A percentile compares a stretch with the other conserved stretches of the same genome.
Conservation (phyloP, 2,797 vertebrate species). For the Mus spretus region DNA sequence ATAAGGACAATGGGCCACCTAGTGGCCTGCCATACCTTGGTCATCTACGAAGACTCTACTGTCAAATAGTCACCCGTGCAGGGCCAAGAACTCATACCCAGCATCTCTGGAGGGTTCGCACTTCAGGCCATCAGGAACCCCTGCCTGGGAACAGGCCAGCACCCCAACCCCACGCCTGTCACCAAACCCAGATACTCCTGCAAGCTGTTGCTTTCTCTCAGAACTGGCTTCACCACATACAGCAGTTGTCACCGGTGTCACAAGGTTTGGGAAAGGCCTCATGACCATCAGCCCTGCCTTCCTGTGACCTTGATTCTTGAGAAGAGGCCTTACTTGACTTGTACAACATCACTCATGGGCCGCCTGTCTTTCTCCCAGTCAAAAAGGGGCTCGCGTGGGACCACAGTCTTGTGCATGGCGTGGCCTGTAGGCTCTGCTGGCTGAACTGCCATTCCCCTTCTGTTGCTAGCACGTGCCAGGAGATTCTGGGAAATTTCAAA, state of each 20-base stretch:
- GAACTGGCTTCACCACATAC: neutral
- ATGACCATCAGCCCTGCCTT: neutral
- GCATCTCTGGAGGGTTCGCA: neutral
- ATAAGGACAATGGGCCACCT: fast-evolving
- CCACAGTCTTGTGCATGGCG: too few relatives aligned
- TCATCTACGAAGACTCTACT: neutral
- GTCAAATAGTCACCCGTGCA: neutral
- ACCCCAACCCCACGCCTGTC: neutral
- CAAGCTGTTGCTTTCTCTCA: neutral
- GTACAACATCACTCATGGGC: too few relatives aligned
- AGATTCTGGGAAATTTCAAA: neutral
- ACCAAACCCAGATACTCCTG: neutral
- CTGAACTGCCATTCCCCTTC: neutral
- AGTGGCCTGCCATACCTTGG: fast-evolving
- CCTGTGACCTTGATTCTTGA: neutral
- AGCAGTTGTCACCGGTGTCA: neutral
- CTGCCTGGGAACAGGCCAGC: neutral
- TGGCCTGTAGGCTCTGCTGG: neutral
- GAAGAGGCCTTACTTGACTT: neutral
- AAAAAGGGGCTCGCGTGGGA: neutral
- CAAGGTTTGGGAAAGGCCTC: neutral
- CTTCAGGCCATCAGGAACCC: neutral
- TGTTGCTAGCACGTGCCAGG: neutral
- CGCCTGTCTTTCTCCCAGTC: neutral
- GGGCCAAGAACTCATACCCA: neutral